Percentiles rank a stretch among this genome's conserved stretches.
Conservation (phyloP, 2,113 vertebrate genomes). For the Semnornis frantzii region DNA sequence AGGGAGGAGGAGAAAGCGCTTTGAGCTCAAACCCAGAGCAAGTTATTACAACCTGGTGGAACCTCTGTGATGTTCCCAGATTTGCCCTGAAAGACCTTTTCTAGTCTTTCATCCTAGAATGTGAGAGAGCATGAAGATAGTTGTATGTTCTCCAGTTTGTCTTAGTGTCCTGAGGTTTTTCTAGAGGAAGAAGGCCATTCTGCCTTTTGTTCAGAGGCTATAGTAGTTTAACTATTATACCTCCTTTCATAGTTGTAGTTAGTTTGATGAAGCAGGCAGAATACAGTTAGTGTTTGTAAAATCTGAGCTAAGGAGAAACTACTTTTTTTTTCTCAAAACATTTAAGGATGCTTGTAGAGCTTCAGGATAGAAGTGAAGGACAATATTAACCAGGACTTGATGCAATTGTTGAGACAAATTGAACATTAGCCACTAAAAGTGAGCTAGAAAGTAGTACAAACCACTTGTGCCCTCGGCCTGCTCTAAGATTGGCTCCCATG, state of each 20-base stretch:
- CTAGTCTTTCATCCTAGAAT: background rate
- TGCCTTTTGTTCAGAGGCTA: background rate
- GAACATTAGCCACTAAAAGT: background rate
- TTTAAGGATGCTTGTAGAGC: background rate
- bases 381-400: background rate
- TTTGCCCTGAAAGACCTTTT: background rate
- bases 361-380: background rate
- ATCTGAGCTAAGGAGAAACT: background rate
- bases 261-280: background rate
- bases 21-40: background rate
- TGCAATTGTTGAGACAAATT: background rate
- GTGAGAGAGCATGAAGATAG: background rate
- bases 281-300: background rate
- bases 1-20: background rate
- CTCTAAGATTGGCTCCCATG: background rate
- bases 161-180: background rate
- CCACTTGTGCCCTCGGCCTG: background rate
- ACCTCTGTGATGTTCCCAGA: background rate
- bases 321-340: background rate
- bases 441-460: background rate
- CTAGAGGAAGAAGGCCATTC: background rate
- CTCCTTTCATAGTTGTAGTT: background rate
- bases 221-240: background rate
- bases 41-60: background rate
- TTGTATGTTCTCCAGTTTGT: background rate